Base-by-base conservation (phyloP, 2,888 invertebrate species). In the Erpobdella octoculata region DNA sequence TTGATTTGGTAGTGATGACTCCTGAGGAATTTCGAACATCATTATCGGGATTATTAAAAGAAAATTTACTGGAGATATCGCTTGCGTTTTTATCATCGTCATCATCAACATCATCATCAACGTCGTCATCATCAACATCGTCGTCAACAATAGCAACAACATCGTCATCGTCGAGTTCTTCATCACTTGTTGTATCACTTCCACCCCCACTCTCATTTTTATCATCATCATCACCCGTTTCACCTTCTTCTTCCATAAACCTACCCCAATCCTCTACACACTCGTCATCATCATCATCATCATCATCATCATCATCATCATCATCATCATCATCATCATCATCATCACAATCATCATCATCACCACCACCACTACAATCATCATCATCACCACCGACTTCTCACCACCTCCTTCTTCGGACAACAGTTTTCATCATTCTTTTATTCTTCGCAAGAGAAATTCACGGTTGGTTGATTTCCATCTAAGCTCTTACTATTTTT, bases 281-380 rank as follows among this genome's bases (percentile, higher is more conserved):
- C 8, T 8, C 53, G 28, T 28, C 53, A 25, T 33, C 64, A 35
- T 35, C 64, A 64, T 64, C 64, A 33, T 64, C 64, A 64, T 64
- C 64, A 35, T 33, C 35, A 64, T 33, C 64, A 64, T 6, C 64
- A 64, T 64, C 64, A 35, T 35, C 35, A 64, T 36, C 64, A 64
- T 1, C 64, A 64, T 64, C 64, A 33, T 64, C 64, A 35, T 64
- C 64, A 64, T 33, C 64, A 64, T 64, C 64, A 33, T 64, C 64
- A 33, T 64, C 35, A 33, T 6, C 35, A 33, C 35, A 33, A 33
- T 31, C 64, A 35, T 33, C 64, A 15, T 64, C 64, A 35, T 5
- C 64, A 6, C 5, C 35, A 33, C 21, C 31, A 35, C 1, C 65
- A 36, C 25, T 9, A 65, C 65, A 15, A 36, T 25, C 65, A 28